Evolutionary conservation across 2,888 invertebrate species (phyloP).

Genomic region (Opisthograptis luteolata): DNA sequence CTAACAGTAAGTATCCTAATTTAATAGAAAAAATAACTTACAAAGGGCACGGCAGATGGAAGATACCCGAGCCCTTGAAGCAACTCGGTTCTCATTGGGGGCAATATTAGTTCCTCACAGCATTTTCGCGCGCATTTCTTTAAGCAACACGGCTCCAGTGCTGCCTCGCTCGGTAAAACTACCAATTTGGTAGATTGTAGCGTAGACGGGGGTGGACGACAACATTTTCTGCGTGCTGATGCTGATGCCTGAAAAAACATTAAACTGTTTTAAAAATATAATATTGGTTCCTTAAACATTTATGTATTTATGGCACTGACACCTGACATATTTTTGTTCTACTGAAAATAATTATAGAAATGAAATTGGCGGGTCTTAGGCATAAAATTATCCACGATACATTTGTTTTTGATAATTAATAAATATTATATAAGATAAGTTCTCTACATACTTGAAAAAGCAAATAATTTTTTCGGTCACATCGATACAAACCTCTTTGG

Average conservation of each 20-base stretch:
- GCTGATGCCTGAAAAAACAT: conserved; percentile 28
- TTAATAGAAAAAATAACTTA: not conserved
- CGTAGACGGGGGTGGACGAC: not conserved
- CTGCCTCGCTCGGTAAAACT: conserved; percentile 32
- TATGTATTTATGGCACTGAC: too few relatives aligned
- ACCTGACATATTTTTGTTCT: too few relatives aligned
- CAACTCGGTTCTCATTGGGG: conserved; percentile 50
- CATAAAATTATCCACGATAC: too few relatives aligned
- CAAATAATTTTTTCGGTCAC: too few relatives aligned
- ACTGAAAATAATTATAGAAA: too few relatives aligned
- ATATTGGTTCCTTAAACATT: too few relatives aligned
- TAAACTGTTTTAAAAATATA: not conserved
- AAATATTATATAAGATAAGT: too few relatives aligned
- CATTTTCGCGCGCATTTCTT: conserved; percentile 15
- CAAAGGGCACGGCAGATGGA: conserved; percentile 46
- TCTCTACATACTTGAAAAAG: too few relatives aligned
- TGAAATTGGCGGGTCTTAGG: too few relatives aligned
- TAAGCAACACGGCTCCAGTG: conserved; percentile 22
- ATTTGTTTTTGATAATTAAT: too few relatives aligned
- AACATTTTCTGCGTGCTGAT: conserved; percentile 16
- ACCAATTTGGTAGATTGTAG: conserved; percentile 20
- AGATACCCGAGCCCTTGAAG: conserved; percentile 53
- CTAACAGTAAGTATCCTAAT: too few relatives aligned
- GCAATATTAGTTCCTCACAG: conserved; percentile 46
- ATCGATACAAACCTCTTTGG: too few relatives aligned